Evolutionary conservation across 2,113 vertebrate species (phyloP).

Genomic region (Indicator maculatus): DNA sequence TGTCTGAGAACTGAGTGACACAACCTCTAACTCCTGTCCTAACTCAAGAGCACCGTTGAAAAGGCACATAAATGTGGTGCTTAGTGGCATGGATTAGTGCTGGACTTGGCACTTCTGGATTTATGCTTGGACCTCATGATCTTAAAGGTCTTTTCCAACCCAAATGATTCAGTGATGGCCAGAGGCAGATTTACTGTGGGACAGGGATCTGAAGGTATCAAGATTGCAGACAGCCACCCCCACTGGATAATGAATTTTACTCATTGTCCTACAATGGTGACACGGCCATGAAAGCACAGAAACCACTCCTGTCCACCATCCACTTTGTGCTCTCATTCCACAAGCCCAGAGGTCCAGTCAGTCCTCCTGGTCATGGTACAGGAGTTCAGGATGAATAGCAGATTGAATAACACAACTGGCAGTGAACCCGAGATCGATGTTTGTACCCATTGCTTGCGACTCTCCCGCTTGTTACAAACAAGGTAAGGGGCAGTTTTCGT

Average conservation of each 20-base stretch:
- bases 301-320: accelerated
- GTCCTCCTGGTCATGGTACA: background rate
- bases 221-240: background rate
- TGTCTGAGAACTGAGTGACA: background rate
- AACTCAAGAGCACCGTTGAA: background rate
- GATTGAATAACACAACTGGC: background rate
- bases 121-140: too few relatives aligned
- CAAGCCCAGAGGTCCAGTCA: accelerated
- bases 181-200: background rate
- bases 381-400: background rate
- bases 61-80: too few relatives aligned
- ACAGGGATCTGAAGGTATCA: background rate
- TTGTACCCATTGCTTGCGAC: accelerated
- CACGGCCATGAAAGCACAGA: background rate
- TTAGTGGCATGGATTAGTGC: too few relatives aligned
- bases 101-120: too few relatives aligned
- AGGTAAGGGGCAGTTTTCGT: background rate
- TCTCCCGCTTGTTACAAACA: background rate
- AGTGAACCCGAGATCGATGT: background rate
- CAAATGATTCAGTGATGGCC: too few relatives aligned
- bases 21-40: background rate
- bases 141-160: too few relatives aligned
- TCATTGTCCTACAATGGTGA: background rate
- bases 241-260: background rate
- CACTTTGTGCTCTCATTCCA: too few relatives aligned